Evolutionary conservation across 2,797 vertebrate genomes (phyloP).

Genomic region (Rhodeus uyekii): DNA sequence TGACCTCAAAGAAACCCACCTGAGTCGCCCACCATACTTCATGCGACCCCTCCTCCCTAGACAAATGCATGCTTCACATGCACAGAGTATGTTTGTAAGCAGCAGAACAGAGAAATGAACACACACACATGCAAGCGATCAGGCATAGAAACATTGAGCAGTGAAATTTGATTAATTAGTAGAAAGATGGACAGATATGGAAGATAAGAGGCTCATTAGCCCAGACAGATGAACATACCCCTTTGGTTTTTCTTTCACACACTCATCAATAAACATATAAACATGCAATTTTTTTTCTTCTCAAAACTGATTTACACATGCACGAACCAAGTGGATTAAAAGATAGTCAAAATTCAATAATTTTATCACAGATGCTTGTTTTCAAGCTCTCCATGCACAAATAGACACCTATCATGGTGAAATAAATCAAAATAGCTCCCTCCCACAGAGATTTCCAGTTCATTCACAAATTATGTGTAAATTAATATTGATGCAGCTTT

Average conservation of each 20-base stretch:
- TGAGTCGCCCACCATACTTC: slow-evolving; percentile 13
- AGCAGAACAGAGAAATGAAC: neutral
- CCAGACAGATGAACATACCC: slow-evolving; percentile 50
- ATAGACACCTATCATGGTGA: neutral
- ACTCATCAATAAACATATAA: slow-evolving; percentile 24
- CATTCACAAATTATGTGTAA: slow-evolving; percentile 15
- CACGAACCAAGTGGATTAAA: neutral
- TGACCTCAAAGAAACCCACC: slow-evolving; percentile 61
- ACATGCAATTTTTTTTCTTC: slow-evolving; percentile 11
- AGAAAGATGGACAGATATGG: slow-evolving; percentile 71
- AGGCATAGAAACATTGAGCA: slow-evolving; percentile 63
- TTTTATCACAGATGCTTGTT: neutral
- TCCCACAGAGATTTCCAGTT: neutral
- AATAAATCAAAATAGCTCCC: slow-evolving; percentile 15
- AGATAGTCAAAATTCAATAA: slow-evolving; percentile 13
- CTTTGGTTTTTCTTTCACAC: neutral
- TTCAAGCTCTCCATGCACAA: neutral
- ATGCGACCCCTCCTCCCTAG: neutral
- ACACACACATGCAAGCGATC: neutral
- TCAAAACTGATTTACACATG: neutral
- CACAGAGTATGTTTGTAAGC: slow-evolving; percentile 21
- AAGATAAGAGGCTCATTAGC: slow-evolving; percentile 74
- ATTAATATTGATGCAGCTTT: neutral
- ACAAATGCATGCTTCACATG: slow-evolving; percentile 34
- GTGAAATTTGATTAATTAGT: slow-evolving; percentile 73